phyloP scores from a whole-genome alignment of 1,140 invertebrate genomes.

The Drosophila azteca region DNA sequence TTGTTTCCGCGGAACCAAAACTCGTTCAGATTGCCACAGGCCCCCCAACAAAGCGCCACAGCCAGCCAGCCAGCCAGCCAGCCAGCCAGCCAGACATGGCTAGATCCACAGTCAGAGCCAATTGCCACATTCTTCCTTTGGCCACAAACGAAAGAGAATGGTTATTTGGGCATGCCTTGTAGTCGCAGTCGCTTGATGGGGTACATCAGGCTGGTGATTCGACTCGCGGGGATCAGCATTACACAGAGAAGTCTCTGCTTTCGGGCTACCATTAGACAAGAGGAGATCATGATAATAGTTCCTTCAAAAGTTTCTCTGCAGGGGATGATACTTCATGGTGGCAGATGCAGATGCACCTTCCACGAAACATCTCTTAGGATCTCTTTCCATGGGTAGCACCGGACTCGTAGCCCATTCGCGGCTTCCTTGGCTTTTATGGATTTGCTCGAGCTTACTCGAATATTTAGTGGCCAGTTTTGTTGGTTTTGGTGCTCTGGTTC shows the following conservation, averaged over 20 bases:
- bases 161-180: slow-evolving; percentile 13
- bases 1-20: slow-evolving; percentile 73
- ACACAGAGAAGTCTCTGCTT: too few relatives aligned
- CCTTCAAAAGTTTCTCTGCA: too few relatives aligned
- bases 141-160: slow-evolving; percentile 46
- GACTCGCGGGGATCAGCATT: background rate
- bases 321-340: too few relatives aligned
- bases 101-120: slow-evolving; percentile 12
- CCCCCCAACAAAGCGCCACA: background rate
- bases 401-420: too few relatives aligned
- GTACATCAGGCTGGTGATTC: background rate
- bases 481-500: slow-evolving; percentile 43
- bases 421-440: background rate
- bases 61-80: background rate
- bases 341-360: too few relatives aligned
- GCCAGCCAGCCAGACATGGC: background rate
- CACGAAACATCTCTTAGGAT: background rate
- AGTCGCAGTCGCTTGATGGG: background rate
- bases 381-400: background rate
- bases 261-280: too few relatives aligned
- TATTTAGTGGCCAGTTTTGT: slow-evolving; percentile 15
- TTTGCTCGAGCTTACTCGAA: background rate
- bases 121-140: slow-evolving; percentile 53
- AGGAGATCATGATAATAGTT: too few relatives aligned
- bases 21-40: slow-evolving; percentile 58